Evolutionary conservation across 2,888 invertebrate genomes (phyloP).

Genomic region (Diaprepes abbreviatus): DNA sequence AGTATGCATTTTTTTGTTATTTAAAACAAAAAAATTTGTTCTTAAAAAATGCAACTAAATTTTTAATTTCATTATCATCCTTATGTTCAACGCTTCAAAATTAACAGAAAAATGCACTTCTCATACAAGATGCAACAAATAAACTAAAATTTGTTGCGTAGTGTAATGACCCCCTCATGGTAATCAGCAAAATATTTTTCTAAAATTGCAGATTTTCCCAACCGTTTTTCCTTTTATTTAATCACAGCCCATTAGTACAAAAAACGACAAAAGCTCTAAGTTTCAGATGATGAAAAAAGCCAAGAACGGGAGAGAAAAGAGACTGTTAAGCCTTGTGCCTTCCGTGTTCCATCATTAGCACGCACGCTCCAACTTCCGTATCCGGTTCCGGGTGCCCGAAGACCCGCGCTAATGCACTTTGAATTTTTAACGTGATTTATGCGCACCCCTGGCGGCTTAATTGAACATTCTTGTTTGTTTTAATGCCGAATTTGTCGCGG

Average conservation of each 20-base stretch:
- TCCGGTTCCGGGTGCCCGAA: conserved; percentile 63
- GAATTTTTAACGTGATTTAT: conserved; percentile 65
- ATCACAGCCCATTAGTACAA: conserved; percentile 23
- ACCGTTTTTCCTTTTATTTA: background rate
- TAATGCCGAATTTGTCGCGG: conserved; percentile 57
- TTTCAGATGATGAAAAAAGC: conserved; percentile 16
- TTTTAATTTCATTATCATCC: too few species aligned
- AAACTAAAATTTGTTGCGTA: too few species aligned
- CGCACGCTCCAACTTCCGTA: conserved; percentile 67
- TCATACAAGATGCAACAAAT: too few species aligned
- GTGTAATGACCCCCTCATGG: too few species aligned
- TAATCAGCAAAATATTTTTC: too few species aligned
- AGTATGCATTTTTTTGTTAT: too few species aligned
- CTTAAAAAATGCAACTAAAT: too few species aligned
- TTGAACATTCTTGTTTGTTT: conserved; percentile 64
- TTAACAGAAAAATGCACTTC: too few species aligned
- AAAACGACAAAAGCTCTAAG: conserved; percentile 14
- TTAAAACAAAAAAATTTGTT: too few species aligned
- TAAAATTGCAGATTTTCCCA: background rate
- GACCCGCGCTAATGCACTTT: conserved; percentile 61
- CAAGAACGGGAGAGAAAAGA: conserved; percentile 13
- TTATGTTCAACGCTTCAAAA: too few species aligned
- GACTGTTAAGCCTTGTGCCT: conserved; percentile 27
- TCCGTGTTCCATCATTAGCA: conserved; percentile 63
- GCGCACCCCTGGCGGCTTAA: conserved; percentile 58